Conservation (phyloP, 53 echinoderm and acorn worm species). For the Patiria pectinifera region DNA sequence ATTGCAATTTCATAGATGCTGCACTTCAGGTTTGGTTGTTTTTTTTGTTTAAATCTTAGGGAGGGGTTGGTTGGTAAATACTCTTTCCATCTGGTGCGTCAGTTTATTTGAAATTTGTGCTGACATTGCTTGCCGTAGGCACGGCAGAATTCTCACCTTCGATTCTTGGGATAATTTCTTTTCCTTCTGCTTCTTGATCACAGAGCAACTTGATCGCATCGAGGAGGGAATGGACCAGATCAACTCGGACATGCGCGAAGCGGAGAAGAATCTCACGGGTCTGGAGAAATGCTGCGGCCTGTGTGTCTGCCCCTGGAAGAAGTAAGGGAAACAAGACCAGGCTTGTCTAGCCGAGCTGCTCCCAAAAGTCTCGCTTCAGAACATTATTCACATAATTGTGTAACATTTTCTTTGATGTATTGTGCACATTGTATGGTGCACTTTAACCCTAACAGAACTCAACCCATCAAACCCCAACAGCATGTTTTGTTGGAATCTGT, state of each 20-base stretch:
- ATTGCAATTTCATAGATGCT: neutral
- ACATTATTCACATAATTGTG: no score
- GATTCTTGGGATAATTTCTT: constrained; percentile 1
- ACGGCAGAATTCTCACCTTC: neutral
- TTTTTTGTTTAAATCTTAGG: no score
- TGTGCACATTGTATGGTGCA: no score
- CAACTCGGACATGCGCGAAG: constrained; percentile 91
- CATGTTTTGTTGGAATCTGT: no score
- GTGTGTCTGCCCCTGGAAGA: constrained; percentile 84
- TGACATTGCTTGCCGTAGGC: neutral
- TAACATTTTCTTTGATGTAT: no score
- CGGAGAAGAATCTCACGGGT: constrained; percentile 86
- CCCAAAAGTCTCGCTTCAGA: no score
- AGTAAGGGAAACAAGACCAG: constrained; percentile 13
- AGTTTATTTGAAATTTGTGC: neutral
- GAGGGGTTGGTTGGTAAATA: no score
- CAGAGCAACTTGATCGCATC: constrained; percentile 90
- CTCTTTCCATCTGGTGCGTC: neutral
- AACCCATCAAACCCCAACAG: no score
- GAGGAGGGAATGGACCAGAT: constrained; percentile 93
- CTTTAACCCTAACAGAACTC: no score
- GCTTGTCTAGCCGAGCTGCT: no score
- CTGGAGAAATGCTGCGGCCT: constrained; percentile 89
- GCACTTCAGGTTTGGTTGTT: no score
- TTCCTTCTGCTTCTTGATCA: neutral